These are phyloP conservation scores for Onychorhynchus coronatus DNA, from an alignment of 2,113 vertebrate species.

Conservation along the genomic window DNA sequence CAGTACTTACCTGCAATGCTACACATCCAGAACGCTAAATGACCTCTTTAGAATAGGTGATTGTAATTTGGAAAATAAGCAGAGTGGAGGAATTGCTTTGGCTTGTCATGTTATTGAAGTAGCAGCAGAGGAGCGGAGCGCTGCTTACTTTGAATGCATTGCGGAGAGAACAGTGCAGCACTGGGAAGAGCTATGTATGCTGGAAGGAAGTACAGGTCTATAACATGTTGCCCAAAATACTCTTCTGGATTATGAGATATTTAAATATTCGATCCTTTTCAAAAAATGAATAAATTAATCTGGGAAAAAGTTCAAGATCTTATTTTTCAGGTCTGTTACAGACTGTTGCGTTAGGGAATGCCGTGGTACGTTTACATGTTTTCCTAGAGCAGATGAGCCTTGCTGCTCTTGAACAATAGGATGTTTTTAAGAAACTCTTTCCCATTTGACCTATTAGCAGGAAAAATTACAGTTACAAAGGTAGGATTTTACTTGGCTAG, in stretches of 20 bases:
- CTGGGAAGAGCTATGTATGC: neutral
- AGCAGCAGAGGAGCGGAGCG: neutral
- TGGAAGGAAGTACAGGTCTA: neutral
- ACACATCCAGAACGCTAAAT: neutral
- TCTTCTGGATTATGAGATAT: neutral
- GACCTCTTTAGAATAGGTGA: neutral
- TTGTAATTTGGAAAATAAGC: neutral
- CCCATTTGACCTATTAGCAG: neutral
- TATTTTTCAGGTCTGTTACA: neutral
- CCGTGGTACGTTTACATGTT: neutral
- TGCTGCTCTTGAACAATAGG: neutral
- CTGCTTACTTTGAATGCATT: neutral
- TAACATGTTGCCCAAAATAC: neutral
- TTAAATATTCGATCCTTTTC: neutral
- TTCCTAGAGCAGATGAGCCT: neutral
- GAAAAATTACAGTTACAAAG: neutral
- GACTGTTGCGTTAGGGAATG: neutral
- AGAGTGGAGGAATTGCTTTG: neutral
- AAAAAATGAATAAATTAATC: neutral
- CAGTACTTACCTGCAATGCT: neutral
- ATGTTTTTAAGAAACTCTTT: neutral
- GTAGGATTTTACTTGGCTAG: neutral
- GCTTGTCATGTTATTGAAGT: neutral
- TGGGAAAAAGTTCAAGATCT: neutral
- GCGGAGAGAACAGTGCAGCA: neutral